These are phyloP conservation scores for Mus spretus DNA, from an alignment of 2,797 vertebrate species.

Conservation along the genomic window DNA sequence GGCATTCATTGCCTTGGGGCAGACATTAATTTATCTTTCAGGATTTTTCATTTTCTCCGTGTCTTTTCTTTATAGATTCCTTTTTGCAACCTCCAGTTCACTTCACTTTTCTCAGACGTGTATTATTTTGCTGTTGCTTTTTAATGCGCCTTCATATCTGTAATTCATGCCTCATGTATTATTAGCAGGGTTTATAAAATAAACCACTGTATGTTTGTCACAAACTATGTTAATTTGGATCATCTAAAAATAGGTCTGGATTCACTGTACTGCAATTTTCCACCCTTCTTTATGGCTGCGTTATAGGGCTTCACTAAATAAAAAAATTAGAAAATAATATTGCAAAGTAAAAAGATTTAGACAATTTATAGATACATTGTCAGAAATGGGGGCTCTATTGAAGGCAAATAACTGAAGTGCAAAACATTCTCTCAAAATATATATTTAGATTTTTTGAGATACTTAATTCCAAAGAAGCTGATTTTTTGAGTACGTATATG, in stretches of 20 bases:
- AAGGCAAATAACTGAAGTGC: constrained; percentile 59
- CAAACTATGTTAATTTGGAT: constrained; percentile 73
- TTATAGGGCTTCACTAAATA: constrained; percentile 68
- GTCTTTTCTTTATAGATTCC: constrained; percentile 78
- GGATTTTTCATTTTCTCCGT: constrained; percentile 71
- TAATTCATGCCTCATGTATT: constrained; percentile 80
- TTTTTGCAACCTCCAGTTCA: constrained; percentile 76
- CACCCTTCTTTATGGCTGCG: constrained; percentile 63
- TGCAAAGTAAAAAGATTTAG: constrained; percentile 63
- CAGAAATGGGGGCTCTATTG: constrained; percentile 20
- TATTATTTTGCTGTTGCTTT: constrained; percentile 78
- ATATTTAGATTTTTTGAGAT: constrained; percentile 31
- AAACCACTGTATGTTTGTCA: constrained; percentile 75
- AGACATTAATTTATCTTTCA: constrained; percentile 86
- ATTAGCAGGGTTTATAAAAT: constrained; percentile 78
- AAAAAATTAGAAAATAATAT: constrained; percentile 77
- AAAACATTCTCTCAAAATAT: constrained; percentile 36
- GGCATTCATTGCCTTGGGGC: constrained; percentile 78
- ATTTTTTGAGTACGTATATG: neutral
- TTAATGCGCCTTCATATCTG: constrained; percentile 74
- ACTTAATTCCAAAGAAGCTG: neutral
- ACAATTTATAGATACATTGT: constrained; percentile 42
- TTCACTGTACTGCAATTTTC: constrained; percentile 68
- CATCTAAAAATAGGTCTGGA: constrained; percentile 79
- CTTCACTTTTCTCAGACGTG: constrained; percentile 63